These are phyloP conservation scores for Coenonympha glycerion DNA, from an alignment of 2,888 invertebrate species.

Conservation along the genomic window DNA sequence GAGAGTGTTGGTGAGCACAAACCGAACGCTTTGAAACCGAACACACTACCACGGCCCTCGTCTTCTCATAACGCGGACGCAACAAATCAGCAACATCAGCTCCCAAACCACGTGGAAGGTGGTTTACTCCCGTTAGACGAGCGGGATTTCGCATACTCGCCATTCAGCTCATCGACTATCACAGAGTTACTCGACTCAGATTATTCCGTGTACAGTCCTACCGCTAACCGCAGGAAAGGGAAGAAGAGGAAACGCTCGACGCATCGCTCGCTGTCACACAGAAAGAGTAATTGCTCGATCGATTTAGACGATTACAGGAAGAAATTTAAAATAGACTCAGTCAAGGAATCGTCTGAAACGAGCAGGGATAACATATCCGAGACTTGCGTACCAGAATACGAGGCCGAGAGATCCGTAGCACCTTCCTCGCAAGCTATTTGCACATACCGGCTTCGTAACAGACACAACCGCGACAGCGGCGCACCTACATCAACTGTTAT, in stretches of 20 bases:
- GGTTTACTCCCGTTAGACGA: constrained; percentile 70
- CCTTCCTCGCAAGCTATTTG: constrained; percentile 40
- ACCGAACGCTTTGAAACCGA: constrained; percentile 42
- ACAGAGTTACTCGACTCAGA: constrained; percentile 69
- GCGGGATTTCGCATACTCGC: constrained; percentile 70
- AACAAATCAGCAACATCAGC: constrained; percentile 36
- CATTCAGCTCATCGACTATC: constrained; percentile 69
- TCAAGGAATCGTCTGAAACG: constrained; percentile 51
- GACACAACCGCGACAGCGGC: constrained; percentile 51
- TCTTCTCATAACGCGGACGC: constrained; percentile 45
- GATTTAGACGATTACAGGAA: constrained; percentile 59
- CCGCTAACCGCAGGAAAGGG: constrained; percentile 59
- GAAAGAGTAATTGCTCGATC: constrained; percentile 54
- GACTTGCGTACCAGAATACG: constrained; percentile 43
- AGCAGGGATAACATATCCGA: constrained; percentile 40
- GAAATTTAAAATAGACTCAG: constrained; percentile 74
- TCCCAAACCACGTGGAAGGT: constrained; percentile 53
- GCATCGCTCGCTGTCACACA: constrained; percentile 59
- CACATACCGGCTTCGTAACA: constrained; percentile 52
- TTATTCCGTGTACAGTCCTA: constrained; percentile 70
- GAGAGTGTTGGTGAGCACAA: constrained; percentile 64
- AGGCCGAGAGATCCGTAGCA: constrained; percentile 48
- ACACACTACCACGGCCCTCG: constrained; percentile 35
- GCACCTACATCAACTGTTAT: constrained; percentile 58
- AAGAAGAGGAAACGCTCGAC: constrained; percentile 67